A percentile compares a stretch with the other conserved stretches of the same genome.
Evolutionary conservation across 2,113 vertebrate genomes (phyloP).

Genomic region (Tor tambroides): DNA sequence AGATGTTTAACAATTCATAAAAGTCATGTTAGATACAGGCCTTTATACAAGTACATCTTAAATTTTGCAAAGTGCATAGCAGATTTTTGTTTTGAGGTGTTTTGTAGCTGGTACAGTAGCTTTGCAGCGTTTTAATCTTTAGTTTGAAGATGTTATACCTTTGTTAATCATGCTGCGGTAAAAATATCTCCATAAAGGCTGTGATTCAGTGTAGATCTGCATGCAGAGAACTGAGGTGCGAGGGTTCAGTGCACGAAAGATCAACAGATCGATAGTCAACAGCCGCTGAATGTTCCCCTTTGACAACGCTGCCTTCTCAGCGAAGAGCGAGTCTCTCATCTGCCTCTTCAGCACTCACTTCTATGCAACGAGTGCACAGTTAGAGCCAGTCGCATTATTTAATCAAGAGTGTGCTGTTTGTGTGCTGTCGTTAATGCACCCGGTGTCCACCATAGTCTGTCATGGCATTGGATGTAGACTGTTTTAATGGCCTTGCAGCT

Average conservation of each 20-base stretch:
- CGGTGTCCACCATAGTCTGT: not conserved
- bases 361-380: constrained; percentile 26
- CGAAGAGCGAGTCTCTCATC: constrained; percentile 26
- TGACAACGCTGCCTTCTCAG: constrained; percentile 37
- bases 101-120: not conserved
- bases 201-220: constrained; percentile 41
- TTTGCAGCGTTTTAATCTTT: not conserved
- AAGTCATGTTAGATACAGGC: not conserved
- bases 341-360: constrained; percentile 38
- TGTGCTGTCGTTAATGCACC: constrained; percentile 27
- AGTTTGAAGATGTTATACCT: not conserved
- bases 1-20: not conserved
- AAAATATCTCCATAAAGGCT: constrained; percentile 21
- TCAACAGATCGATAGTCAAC: constrained; percentile 50
- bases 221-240: constrained; percentile 31
- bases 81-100: not conserved
- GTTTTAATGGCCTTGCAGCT: constrained; percentile 19
- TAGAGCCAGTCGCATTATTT: constrained; percentile 27
- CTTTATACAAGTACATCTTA: not conserved
- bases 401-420: constrained; percentile 32
- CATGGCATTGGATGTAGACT: not conserved
- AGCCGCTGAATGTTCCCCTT: constrained; percentile 45
- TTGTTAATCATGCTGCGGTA: constrained; percentile 45
- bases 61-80: not conserved
- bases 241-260: constrained; percentile 31